Evolutionary conservation across 1,140 invertebrate species (phyloP).

Genomic region (Notospermus geniculatus): DNA sequence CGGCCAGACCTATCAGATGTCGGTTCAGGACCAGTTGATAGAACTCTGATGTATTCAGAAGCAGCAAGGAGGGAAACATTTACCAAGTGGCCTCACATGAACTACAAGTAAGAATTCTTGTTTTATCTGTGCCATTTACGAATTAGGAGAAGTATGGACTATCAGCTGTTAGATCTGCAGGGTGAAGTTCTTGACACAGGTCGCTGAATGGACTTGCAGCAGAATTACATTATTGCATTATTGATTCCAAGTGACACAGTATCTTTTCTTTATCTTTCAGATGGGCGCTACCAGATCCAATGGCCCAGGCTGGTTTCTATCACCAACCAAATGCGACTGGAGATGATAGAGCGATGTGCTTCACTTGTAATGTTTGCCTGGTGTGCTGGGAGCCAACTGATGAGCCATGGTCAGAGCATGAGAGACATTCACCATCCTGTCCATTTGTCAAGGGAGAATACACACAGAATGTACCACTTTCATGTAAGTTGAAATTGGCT

Average conservation of each 20-base stretch:
- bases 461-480: conserved; percentile 90
- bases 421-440: conserved; percentile 87
- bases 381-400: conserved; percentile 95
- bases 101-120: conserved; percentile 77
- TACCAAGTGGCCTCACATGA: conserved; percentile 92
- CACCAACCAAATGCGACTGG: conserved; percentile 85
- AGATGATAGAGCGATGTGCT: conserved; percentile 92
- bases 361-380: conserved; percentile 87
- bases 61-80: conserved; percentile 85
- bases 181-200: too few relatives aligned
- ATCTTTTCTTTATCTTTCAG: conserved; percentile 57
- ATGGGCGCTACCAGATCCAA: conserved; percentile 90
- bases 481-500: conserved; percentile 29
- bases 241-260: conserved; percentile 4
- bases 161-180: too few relatives aligned
- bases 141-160: too few relatives aligned
- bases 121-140: too few relatives aligned
- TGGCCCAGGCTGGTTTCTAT: conserved; percentile 95
- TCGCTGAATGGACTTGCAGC: too few relatives aligned
- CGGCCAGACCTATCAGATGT: conserved; percentile 26
- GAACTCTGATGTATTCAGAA: conserved; percentile 79
- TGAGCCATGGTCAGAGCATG: conserved; percentile 92
- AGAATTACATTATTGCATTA: too few relatives aligned
- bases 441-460: conserved; percentile 91
- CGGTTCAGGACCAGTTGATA: conserved; percentile 39